Conservation (phyloP, 2,888 invertebrate species). For the Bugulina stolonifera region DNA sequence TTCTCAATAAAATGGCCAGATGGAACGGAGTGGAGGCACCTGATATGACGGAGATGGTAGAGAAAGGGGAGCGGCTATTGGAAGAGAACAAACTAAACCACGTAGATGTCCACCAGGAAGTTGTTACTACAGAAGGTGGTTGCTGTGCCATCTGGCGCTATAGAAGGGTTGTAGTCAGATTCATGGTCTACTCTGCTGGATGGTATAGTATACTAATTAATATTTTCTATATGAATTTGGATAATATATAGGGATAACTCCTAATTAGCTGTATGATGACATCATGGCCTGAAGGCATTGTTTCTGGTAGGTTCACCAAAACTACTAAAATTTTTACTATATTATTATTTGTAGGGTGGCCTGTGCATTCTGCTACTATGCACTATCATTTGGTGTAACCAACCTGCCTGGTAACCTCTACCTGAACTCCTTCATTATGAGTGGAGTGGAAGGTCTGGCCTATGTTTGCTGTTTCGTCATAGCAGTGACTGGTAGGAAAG, state of each 20-base stretch:
- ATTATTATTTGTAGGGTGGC: slow-evolving; percentile 15
- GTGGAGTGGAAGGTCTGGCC: slow-evolving; percentile 5
- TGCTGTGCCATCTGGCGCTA: slow-evolving; percentile 12
- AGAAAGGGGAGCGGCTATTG: background rate
- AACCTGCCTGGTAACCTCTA: background rate
- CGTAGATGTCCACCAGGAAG: background rate
- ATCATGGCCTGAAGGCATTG: too few species aligned
- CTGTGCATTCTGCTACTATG: slow-evolving; percentile 21
- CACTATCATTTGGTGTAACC: slow-evolving; percentile 11
- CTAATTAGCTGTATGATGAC: too few species aligned
- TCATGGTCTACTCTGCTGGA: background rate
- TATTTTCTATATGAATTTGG: too few species aligned
- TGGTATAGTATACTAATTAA: too few species aligned
- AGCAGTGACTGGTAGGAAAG: background rate
- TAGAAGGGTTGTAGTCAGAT: background rate
- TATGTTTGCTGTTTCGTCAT: slow-evolving; percentile 15
- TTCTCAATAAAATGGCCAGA: slow-evolving; percentile 19
- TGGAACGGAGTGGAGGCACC: slow-evolving; percentile 9
- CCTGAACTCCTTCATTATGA: slow-evolving; percentile 9
- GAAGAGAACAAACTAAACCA: background rate
- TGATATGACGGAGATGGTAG: background rate
- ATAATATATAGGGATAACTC: too few species aligned
- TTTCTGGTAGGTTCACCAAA: too few species aligned
- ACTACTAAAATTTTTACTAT: too few species aligned
- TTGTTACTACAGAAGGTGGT: background rate